phyloP scores from a whole-genome alignment of 2,888 invertebrate genomes.

The Archips xylosteana region DNA sequence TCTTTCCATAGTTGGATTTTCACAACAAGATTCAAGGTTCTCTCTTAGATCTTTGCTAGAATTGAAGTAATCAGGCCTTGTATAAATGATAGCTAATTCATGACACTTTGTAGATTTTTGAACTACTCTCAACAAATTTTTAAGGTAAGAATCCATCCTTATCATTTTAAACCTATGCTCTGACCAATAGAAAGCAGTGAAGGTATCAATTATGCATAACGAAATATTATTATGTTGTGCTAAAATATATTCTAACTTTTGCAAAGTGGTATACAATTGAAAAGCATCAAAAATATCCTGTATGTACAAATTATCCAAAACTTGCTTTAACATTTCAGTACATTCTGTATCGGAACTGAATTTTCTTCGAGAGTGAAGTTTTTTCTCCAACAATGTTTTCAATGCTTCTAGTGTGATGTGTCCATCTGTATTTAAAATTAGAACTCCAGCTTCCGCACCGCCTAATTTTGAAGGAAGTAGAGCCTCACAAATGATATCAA shows the following conservation, averaged over 20 bases:
- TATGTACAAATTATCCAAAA: slow-evolving; percentile 61
- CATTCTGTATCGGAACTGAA: slow-evolving; percentile 43
- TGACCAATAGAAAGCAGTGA: slow-evolving; percentile 83
- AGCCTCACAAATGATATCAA: slow-evolving; percentile 69
- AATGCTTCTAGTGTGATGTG: slow-evolving; percentile 64
- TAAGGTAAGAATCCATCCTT: slow-evolving; percentile 82
- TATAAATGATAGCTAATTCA: slow-evolving; percentile 81
- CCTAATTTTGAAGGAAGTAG: slow-evolving; percentile 58
- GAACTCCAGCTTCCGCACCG: slow-evolving; percentile 63
- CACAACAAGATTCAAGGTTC: slow-evolving; percentile 56
- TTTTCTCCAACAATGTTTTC: slow-evolving; percentile 53
- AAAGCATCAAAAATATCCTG: slow-evolving; percentile 72
- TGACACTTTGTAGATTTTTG: slow-evolving; percentile 78
- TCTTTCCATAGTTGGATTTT: slow-evolving; percentile 56
- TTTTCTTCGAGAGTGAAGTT: slow-evolving; percentile 45
- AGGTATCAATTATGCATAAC: slow-evolving; percentile 72
- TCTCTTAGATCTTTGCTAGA: slow-evolving; percentile 67
- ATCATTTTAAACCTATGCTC: slow-evolving; percentile 76
- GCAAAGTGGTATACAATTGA: slow-evolving; percentile 73
- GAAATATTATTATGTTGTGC: slow-evolving; percentile 67
- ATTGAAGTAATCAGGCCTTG: slow-evolving; percentile 80
- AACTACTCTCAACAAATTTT: slow-evolving; percentile 69
- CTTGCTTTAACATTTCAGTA: slow-evolving; percentile 50
- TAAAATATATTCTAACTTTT: slow-evolving; percentile 74
- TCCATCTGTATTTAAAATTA: slow-evolving; percentile 76